Evolutionary conservation across 1,140 invertebrate genomes (phyloP), one percentile per base, ranked within the genome.

Genomic region (Limonius californicus): DNA sequence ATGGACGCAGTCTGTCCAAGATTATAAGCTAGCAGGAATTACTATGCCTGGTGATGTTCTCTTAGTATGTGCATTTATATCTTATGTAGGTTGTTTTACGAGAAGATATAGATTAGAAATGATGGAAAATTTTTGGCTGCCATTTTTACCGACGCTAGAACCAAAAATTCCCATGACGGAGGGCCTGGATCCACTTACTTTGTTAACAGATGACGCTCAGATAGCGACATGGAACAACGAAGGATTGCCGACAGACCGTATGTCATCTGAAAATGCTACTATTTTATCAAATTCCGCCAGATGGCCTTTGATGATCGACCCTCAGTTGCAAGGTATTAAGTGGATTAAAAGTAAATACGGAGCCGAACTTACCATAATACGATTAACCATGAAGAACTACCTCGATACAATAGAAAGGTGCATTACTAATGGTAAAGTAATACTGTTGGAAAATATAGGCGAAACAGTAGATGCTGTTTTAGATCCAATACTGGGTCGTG

Each of bases 271-370:
- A 79, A 98, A 98, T 78, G 95, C 95, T 3, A 92, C 90, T 3
- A 96, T 98, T 68, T 80, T 97, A 12, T 89, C 87, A 1, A 93
- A 91, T 76, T 94, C 92, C 0, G 85, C 92, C 43, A 81, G 95
- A 42, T 97, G 95, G 93, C 94, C 95, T 0, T 79, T 98, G 0
- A 94, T 97, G 82, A 96, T 98, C 65, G 95, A 98, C 81, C 95
- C 95, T 1, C 91, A 94, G 73, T 66, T 76, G 6, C 92, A 95
- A 84, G 95, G 94, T 3, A 85, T 96, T n/a, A 96, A 96, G 75
- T 98, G 95, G 95, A 95, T 98, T 45, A 96, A 95, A 78, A 89
- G 82, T 7, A 89, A 84, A 69, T 92, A 88, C 68, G 89, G 87
- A 0, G 82, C 85, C 0, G 74, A 83, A 0, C 76, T 97, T 21